These are phyloP conservation scores for Phania funesta DNA, from an alignment of 2,888 invertebrate species.

Conservation along the genomic window DNA sequence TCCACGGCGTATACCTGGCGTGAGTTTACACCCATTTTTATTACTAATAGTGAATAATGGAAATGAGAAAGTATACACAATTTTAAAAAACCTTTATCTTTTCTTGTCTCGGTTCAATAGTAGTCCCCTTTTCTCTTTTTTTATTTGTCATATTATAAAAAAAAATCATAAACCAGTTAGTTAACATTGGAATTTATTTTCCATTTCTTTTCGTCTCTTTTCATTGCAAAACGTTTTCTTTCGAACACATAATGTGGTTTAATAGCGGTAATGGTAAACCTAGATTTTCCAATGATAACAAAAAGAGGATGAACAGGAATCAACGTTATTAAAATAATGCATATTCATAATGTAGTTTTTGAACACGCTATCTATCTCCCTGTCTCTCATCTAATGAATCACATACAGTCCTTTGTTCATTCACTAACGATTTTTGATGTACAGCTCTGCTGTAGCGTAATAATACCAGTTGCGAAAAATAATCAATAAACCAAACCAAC, in stretches of 20 bases:
- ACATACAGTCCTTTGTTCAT: slow-evolving; percentile 16
- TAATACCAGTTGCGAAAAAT: slow-evolving; percentile 33
- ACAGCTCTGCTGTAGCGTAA: slow-evolving; percentile 46
- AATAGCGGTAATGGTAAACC: slow-evolving; percentile 64
- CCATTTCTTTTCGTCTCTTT: slow-evolving; percentile 73
- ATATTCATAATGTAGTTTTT: slow-evolving; percentile 25
- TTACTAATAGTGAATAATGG: not conserved
- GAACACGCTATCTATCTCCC: slow-evolving; percentile 36
- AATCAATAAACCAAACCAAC: slow-evolving; percentile 19
- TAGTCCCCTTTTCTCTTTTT: slow-evolving; percentile 25
- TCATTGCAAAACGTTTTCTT: slow-evolving; percentile 62
- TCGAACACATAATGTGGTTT: slow-evolving; percentile 56
- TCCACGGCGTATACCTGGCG: no score
- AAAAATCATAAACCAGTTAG: slow-evolving; percentile 52
- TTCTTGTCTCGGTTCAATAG: slow-evolving; percentile 44
- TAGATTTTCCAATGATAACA: slow-evolving; percentile 57
- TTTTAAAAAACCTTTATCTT: not conserved
- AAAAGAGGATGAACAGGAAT: slow-evolving; percentile 64
- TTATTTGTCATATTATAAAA: slow-evolving; percentile 49
- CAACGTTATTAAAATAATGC: slow-evolving; percentile 53
- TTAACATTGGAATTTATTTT: slow-evolving; percentile 77
- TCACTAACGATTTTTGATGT: slow-evolving; percentile 29
- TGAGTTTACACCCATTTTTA: not conserved
- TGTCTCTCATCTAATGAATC: slow-evolving; percentile 38
- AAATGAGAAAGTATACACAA: no score